A percentile compares a stretch with the other conserved stretches of the same genome.
These are phyloP conservation scores for Porphyrio hochstetteri DNA, from an alignment of 2,113 vertebrate genomes.

Conservation along the genomic window DNA sequence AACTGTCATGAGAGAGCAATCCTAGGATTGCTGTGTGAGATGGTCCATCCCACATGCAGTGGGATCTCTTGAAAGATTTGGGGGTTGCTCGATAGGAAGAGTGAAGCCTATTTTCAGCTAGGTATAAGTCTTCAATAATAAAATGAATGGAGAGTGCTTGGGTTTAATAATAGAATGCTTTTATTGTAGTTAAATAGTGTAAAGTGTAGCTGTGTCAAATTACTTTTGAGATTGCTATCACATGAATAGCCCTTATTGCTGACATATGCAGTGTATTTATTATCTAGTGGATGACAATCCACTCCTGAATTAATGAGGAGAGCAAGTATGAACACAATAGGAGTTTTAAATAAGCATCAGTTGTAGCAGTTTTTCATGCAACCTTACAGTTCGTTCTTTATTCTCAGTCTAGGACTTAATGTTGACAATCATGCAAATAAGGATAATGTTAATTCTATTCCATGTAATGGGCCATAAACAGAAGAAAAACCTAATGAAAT, in stretches of 20 bases:
- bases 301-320: not conserved
- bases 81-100: not conserved
- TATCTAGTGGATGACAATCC: not conserved
- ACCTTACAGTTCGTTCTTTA: not conserved
- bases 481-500: not conserved
- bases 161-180: not conserved
- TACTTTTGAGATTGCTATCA: not conserved
- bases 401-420: not conserved
- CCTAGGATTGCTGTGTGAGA: not conserved
- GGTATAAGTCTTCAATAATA: not conserved
- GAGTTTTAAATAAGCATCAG: not conserved
- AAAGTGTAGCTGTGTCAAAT: not conserved
- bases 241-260: not conserved
- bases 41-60: not conserved
- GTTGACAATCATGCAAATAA: constrained; percentile 2
- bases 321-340: not conserved
- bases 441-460: not conserved
- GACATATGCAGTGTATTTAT: not conserved
- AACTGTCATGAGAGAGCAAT: not conserved
- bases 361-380: not conserved
- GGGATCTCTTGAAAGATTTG: not conserved
- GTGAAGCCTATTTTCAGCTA: not conserved
- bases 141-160: not conserved
- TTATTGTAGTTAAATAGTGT: not conserved
- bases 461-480: not conserved